Evolutionary conservation across 2,113 vertebrate species (phyloP).

Genomic region (Nerophis ophidion): DNA sequence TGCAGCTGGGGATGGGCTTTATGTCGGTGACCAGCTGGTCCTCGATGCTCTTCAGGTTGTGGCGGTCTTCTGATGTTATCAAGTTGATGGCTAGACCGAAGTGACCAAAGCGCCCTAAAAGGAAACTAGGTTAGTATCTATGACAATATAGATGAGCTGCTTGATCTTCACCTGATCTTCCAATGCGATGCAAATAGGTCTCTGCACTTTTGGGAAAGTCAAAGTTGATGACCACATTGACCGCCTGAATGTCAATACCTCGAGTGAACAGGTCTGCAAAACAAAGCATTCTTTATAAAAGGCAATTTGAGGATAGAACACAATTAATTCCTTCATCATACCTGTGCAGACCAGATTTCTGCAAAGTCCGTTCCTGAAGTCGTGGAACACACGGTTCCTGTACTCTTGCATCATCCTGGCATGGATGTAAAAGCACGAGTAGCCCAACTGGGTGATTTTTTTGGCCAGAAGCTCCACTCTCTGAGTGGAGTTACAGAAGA

Average conservation of each 20-base stretch:
- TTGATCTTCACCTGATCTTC: conserved; percentile 67
- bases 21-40: conserved; percentile 73
- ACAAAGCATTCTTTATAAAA: neutral
- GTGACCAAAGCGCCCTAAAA: conserved; percentile 69
- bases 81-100: conserved; percentile 70
- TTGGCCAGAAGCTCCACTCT: conserved; percentile 76
- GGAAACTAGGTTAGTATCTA: too few relatives aligned
- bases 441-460: conserved; percentile 77
- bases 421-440: conserved; percentile 80
- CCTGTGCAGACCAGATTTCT: conserved; percentile 78
- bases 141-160: too few relatives aligned
- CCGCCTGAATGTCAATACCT: conserved; percentile 78
- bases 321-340: conserved; percentile 22
- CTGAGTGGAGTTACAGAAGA: conserved; percentile 79
- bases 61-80: conserved; percentile 71
- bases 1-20: conserved; percentile 70
- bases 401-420: conserved; percentile 80
- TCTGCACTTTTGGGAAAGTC: conserved; percentile 77
- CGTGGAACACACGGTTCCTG: conserved; percentile 70
- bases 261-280: conserved; percentile 74
- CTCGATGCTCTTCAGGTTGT: conserved; percentile 70
- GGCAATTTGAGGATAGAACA: neutral
- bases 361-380: conserved; percentile 78
- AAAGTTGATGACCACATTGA: conserved; percentile 79
- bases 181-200: conserved; percentile 77